A percentile compares a stretch with the other conserved stretches of the same genome.
Evolutionary conservation across 2,888 invertebrate species (phyloP).

Genomic region (Spatulosminthurus flaviceps): DNA sequence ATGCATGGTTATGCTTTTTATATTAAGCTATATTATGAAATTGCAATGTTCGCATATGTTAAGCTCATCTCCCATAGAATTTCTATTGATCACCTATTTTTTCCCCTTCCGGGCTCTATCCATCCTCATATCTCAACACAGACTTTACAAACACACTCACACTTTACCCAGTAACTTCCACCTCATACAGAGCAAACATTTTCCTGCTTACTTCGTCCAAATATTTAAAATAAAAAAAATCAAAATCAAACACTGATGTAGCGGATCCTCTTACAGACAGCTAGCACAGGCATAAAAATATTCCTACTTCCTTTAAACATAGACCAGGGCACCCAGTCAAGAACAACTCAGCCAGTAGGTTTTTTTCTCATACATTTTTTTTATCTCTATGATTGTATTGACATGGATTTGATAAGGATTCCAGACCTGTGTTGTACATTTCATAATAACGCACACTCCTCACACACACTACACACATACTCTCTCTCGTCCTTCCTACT

Average conservation of each 20-base stretch:
- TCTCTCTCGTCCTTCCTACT: not conserved
- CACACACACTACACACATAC: not conserved
- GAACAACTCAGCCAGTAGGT: no score
- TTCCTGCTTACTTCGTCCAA: no score
- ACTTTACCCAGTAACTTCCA: not conserved
- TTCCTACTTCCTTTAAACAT: not conserved
- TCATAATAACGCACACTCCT: not conserved
- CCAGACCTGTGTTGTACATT: not conserved
- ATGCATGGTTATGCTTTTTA: slow-evolving; percentile 2
- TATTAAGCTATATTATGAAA: slow-evolving; percentile 26
- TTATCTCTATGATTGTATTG: no score
- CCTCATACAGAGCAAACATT: no score
- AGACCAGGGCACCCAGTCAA: not conserved
- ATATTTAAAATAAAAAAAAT: not conserved
- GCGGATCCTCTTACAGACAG: not conserved
- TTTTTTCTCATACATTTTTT: no score
- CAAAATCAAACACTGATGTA: not conserved
- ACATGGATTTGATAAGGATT: not conserved
- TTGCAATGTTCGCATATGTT: slow-evolving; percentile 36
- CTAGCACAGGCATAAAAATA: not conserved
- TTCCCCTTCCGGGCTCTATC: slow-evolving; percentile 49
- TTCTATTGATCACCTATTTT: slow-evolving; percentile 49
- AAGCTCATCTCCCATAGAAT: slow-evolving; percentile 38
- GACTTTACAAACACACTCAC: not conserved
- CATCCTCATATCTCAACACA: not conserved